Base-by-base conservation (phyloP, 1,140 invertebrate species). In the Coenobita brevimanus region DNA sequence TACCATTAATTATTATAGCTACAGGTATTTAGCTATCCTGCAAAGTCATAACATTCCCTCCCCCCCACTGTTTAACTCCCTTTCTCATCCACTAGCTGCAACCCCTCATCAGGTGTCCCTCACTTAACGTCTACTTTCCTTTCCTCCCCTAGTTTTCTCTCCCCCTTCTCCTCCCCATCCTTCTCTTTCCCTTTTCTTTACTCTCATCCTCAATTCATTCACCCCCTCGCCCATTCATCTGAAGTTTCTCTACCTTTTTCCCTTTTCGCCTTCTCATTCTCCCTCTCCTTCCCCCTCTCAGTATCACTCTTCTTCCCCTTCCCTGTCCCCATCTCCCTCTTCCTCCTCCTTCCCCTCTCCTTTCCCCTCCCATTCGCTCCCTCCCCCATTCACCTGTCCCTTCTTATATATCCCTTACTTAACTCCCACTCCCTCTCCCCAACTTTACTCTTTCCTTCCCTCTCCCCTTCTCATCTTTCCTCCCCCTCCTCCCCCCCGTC, bases 271-370 rank as follows among this genome's bases (percentile, higher is more conserved):
- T 30, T 64, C 62, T 64, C 62, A 24, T 30, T 64, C 62, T 64
- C 62, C 33, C 62, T 67, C 62, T 67, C 62, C 36, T 33, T 67
- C 62, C 36, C 62, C 36, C 62, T 67, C 62, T 67, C 62, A 30
- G 24, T 71, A 30, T 71, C 67, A 38, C 67, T 67, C 67, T 71
- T 38, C 41, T 38, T 71, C 67, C 41, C 67, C 41, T 38, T 71
- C 67, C 41, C 67, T 71, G 33, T 71, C 67, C 41, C 67, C 41
- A 30, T 71, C 67, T 71, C 30, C n/a, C 30, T 71, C 67, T 33
- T 38, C n/a, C 30, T 71, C 30, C 41, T 21, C n/a, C 30, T 71
- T 38, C n/a, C 30, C n/a, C 24, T 71, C 67, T 71, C 30, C n/a
- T 4, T 71, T 38, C 21, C 15, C 8, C 27, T 71, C 27, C 1